These are phyloP conservation scores for Phylloscopus trochilus DNA, from an alignment of 2,113 vertebrate species.

Conservation along the genomic window DNA sequence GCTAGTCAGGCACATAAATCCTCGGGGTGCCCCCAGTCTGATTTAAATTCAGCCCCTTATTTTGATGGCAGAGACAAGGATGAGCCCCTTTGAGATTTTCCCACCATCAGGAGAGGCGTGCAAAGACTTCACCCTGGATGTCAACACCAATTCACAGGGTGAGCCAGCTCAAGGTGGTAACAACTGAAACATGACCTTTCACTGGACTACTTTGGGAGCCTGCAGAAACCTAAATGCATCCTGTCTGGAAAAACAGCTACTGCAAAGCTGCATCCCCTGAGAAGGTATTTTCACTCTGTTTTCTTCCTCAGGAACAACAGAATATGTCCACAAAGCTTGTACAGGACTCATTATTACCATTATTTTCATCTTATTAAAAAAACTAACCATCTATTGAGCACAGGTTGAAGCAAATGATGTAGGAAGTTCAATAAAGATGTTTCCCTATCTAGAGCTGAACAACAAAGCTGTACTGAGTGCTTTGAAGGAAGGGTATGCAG, in stretches of 20 bases:
- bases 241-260: not conserved
- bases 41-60: not conserved
- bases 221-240: not conserved
- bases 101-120: not conserved
- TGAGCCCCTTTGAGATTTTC: not conserved
- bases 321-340: not conserved
- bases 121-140: not conserved
- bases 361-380: not conserved
- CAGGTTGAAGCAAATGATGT: not conserved
- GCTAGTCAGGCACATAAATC: not conserved
- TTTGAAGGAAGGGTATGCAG: not conserved
- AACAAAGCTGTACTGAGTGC: fast-evolving
- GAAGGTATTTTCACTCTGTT: not conserved
- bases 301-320: not conserved
- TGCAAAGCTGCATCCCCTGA: not conserved
- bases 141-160: not conserved
- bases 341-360: not conserved
- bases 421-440: not conserved
- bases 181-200: not conserved
- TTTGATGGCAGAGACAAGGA: not conserved
- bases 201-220: not conserved
- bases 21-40: not conserved
- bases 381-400: not conserved
- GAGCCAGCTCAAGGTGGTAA: not conserved
- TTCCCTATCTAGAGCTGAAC: not conserved